Conservation (phyloP, 2,888 invertebrate genomes). For the Oegoconia quadripuncta region DNA sequence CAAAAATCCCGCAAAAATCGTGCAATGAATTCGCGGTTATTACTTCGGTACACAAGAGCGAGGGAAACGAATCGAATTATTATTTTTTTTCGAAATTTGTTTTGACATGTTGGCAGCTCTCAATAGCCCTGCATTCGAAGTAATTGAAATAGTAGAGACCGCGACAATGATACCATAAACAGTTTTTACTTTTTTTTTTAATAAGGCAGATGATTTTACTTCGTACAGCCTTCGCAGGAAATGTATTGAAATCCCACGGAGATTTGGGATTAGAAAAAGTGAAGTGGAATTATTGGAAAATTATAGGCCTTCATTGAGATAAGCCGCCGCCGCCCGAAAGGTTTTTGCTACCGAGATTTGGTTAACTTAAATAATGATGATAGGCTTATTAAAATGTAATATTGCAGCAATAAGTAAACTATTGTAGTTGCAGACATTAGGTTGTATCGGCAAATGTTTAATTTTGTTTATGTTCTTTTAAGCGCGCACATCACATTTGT, state of each 20-base stretch:
- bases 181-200: constrained; percentile 54
- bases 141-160: constrained; percentile 32
- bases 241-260: constrained; percentile 68
- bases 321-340: constrained; percentile 36
- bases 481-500: no score
- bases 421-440: not conserved
- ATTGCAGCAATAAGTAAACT: not conserved
- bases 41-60: constrained; percentile 45
- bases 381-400: constrained; percentile 22
- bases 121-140: constrained; percentile 41
- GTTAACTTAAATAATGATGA: constrained; percentile 49
- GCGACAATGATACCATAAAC: constrained; percentile 63
- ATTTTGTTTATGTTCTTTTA: no score
- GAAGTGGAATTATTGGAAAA: constrained; percentile 70
- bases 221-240: constrained; percentile 61
- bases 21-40: constrained; percentile 62
- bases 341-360: constrained; percentile 31
- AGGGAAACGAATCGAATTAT: constrained; percentile 34
- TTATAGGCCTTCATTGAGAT: constrained; percentile 54
- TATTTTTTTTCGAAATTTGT: constrained; percentile 53
- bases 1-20: constrained; percentile 38
- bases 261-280: constrained; percentile 65
- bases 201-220: constrained; percentile 54
- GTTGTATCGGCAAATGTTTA: no score
- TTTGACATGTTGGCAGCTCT: constrained; percentile 61